Conservation (phyloP, 2,888 invertebrate genomes). For the Eupithecia vulgata region DNA sequence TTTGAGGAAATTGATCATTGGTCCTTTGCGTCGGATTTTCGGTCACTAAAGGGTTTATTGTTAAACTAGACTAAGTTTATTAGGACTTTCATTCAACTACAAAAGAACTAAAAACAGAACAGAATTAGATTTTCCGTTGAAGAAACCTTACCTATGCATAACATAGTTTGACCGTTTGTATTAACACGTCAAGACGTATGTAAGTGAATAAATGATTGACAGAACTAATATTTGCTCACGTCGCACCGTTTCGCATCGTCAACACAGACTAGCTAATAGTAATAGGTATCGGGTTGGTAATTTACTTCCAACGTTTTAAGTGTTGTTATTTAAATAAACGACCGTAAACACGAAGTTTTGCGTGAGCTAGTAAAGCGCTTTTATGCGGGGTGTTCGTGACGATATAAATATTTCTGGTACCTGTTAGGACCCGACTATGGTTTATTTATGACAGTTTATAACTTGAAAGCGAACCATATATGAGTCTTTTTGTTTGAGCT, state of each 20-base stretch:
- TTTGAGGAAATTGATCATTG: background rate
- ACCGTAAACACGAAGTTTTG: constrained; percentile 13
- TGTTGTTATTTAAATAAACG: constrained; percentile 9
- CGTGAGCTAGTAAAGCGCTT: constrained; percentile 8
- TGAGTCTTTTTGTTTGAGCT: background rate
- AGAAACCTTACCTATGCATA: background rate
- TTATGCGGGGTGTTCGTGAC: constrained; percentile 7
- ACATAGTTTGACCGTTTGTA: background rate
- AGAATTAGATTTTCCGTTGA: background rate
- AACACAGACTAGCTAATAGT: background rate
- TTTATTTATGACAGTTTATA: background rate
- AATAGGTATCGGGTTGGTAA: background rate
- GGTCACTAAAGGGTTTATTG: background rate
- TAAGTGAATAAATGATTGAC: constrained; percentile 6
- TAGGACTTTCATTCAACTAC: background rate
- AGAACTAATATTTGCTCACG: background rate
- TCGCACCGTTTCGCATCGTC: background rate
- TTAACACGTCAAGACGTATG: background rate
- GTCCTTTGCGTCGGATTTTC: background rate
- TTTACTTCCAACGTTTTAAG: constrained; percentile 2
- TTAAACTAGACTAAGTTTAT: background rate
- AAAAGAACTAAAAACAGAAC: no score
- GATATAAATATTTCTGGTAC: background rate
- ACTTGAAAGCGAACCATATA: background rate
- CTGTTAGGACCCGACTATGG: background rate